Percentiles rank a stretch among this genome's conserved stretches.
These are phyloP conservation scores for Gadus chalcogrammus DNA, from an alignment of 2,113 vertebrate genomes.

Conservation along the genomic window DNA sequence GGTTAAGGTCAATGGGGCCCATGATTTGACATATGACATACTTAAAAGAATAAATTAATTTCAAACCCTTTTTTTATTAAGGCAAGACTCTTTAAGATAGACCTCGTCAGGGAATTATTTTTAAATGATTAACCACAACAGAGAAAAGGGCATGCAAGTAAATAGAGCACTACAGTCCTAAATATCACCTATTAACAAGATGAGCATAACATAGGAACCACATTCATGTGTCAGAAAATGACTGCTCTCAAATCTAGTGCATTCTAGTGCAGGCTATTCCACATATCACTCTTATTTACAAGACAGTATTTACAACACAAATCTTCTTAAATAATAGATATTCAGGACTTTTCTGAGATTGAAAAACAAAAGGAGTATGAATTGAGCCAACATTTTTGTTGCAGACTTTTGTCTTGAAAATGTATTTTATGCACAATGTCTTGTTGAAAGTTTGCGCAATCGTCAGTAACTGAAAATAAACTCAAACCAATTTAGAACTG, in stretches of 20 bases:
- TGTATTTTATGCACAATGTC: no score
- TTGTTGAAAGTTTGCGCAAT: no score
- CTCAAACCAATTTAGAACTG: no score
- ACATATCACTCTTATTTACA: slow-evolving; percentile 22
- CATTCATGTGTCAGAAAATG: slow-evolving; percentile 16
- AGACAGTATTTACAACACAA: slow-evolving; percentile 49
- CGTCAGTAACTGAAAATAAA: no score
- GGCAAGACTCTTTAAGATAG: slow-evolving; percentile 43
- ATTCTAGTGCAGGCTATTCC: neutral
- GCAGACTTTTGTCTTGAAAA: no score
- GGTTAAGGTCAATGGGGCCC: no score
- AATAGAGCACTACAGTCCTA: neutral
- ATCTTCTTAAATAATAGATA: slow-evolving; percentile 13
- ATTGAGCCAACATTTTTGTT: no score
- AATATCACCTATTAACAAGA: neutral
- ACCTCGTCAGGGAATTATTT: slow-evolving; percentile 2
- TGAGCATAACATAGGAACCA: slow-evolving; percentile 6
- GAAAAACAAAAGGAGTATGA: no score
- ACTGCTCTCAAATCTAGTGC: neutral
- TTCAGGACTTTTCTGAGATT: neutral
- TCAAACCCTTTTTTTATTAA: slow-evolving; percentile 57
- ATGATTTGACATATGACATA: no score
- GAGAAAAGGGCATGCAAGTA: slow-evolving; percentile 4
- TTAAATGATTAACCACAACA: slow-evolving; percentile 11
- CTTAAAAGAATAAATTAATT: neutral